phyloP scores from a whole-genome alignment of 2,113 vertebrate species.

The Xiphophorus couchianus region DNA sequence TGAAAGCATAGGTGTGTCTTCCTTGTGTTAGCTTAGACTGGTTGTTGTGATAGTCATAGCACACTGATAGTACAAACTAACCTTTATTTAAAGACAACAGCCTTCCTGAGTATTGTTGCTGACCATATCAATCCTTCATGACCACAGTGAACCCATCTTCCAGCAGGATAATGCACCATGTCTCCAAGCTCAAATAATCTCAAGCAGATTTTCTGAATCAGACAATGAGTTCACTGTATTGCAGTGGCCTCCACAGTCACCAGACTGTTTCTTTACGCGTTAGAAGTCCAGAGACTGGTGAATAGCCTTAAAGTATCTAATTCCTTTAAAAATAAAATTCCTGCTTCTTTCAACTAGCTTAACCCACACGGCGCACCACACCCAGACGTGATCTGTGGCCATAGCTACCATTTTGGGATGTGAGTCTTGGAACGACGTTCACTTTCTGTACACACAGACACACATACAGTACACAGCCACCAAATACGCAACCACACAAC shows the following conservation, averaged over 20 bases:
- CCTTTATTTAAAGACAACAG: not conserved
- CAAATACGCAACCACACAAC: not conserved
- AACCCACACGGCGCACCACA: constrained; percentile 46
- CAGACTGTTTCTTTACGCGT: constrained; percentile 12
- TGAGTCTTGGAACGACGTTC: constrained; percentile 37
- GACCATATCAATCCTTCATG: not conserved
- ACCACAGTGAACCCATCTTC: not conserved
- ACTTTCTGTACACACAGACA: not conserved
- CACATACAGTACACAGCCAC: not conserved
- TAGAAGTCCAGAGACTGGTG: constrained; percentile 4
- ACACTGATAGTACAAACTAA: too few relatives aligned
- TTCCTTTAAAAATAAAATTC: constrained; percentile 64
- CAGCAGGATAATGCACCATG: not conserved
- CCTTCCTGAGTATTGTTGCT: not conserved
- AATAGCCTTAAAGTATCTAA: constrained; percentile 46
- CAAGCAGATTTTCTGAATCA: not conserved
- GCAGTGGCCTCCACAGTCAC: not conserved
- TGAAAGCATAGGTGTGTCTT: too few relatives aligned
- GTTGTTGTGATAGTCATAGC: too few relatives aligned
- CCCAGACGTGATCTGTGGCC: constrained; percentile 49
- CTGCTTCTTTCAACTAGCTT: constrained; percentile 61
- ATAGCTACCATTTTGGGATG: constrained; percentile 28
- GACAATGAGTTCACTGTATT: not conserved
- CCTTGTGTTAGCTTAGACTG: too few relatives aligned
- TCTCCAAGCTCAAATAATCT: not conserved